phyloP scores from a whole-genome alignment of 2,797 vertebrate species.

The Anableps anableps region DNA sequence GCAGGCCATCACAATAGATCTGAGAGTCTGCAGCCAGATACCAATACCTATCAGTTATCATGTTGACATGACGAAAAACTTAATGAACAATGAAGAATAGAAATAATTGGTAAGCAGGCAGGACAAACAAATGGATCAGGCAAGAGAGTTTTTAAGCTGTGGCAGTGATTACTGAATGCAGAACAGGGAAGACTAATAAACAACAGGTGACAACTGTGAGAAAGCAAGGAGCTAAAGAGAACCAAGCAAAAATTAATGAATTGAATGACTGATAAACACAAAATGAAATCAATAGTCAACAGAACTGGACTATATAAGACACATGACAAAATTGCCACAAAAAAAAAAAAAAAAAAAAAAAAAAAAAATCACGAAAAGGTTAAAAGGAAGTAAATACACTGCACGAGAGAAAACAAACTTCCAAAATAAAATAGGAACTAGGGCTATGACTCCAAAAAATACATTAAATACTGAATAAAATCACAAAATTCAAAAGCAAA shows the following conservation, averaged over 20 bases:
- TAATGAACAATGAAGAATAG: too few species aligned
- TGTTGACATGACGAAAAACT: too few species aligned
- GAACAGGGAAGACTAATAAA: neutral
- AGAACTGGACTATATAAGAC: neutral
- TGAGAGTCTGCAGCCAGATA: neutral
- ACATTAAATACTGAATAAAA: neutral
- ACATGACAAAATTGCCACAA: neutral
- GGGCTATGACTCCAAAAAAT: neutral
- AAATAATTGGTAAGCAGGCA: neutral
- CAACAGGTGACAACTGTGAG: neutral
- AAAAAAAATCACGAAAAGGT: neutral
- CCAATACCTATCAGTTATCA: neutral
- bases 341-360: too few species aligned
- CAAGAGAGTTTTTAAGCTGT: neutral
- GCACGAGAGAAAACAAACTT: neutral
- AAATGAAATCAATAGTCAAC: neutral
- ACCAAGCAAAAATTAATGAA: neutral
- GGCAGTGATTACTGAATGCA: neutral
- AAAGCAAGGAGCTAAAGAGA: neutral
- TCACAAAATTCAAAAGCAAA: neutral
- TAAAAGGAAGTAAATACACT: neutral
- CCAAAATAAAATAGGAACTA: neutral
- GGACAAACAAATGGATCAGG: neutral
- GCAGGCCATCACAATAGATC: neutral
- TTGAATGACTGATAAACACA: neutral